phyloP scores from a whole-genome alignment of 2,113 vertebrate genomes.

The Colistium nudipinnis region DNA sequence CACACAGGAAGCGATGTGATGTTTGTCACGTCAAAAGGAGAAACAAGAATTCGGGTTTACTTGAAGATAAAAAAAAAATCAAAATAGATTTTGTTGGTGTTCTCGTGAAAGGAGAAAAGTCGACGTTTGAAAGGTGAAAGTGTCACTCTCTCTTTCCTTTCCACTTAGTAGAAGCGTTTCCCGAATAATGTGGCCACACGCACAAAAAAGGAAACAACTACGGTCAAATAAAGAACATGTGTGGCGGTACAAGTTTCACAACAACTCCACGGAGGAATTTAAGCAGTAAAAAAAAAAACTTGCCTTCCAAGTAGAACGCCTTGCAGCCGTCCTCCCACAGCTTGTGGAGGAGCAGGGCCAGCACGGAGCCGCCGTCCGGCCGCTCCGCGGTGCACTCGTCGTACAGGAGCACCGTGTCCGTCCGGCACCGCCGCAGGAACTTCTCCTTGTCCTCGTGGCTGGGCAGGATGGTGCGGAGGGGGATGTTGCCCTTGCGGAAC shows the following conservation, averaged over 20 bases:
- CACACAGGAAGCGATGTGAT: neutral
- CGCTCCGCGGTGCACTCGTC: slow-evolving; percentile 91
- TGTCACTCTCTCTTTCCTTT: too few relatives aligned
- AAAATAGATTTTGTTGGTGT: too few relatives aligned
- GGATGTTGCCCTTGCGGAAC: slow-evolving; percentile 95
- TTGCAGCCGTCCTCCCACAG: slow-evolving; percentile 95
- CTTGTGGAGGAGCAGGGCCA: slow-evolving; percentile 92
- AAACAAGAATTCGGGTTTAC: neutral
- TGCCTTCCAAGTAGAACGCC: slow-evolving; percentile 94
- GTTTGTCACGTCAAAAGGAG: too few relatives aligned
- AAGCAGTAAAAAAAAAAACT: neutral
- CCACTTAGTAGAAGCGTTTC: too few relatives aligned
- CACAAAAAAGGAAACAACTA: too few relatives aligned
- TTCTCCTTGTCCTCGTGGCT: slow-evolving; percentile 91
- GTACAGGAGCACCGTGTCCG: slow-evolving; percentile 94
- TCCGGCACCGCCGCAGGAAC: slow-evolving; percentile 90
- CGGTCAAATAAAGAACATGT: too few relatives aligned
- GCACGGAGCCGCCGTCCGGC: slow-evolving; percentile 91
- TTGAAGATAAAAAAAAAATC: neutral
- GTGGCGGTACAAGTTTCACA: too few relatives aligned
- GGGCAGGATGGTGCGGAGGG: slow-evolving; percentile 91
- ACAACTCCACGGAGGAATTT: too few relatives aligned
- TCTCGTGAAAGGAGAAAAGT: too few relatives aligned
- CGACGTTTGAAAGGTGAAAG: neutral
- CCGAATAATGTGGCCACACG: too few relatives aligned